Evolutionary conservation across 2,888 invertebrate genomes (phyloP).

Genomic region (Nemoura dubitans): DNA sequence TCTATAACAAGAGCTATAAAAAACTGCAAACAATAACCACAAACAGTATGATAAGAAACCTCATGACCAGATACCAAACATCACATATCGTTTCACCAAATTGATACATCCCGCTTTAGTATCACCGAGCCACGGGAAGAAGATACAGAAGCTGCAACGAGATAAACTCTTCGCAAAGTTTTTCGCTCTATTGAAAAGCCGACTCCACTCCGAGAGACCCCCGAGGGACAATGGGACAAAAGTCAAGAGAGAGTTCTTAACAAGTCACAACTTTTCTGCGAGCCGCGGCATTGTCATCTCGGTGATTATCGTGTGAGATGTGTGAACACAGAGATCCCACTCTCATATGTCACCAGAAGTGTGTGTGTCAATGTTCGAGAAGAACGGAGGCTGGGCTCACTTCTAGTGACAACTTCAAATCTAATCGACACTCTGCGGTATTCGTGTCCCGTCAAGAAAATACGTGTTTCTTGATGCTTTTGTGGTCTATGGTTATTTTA

Average conservation of each 20-base stretch:
- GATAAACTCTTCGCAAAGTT: neutral
- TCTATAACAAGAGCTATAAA: neutral
- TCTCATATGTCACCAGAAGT: neutral
- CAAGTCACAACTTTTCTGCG: neutral
- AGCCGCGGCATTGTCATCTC: neutral
- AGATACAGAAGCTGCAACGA: neutral
- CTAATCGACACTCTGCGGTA: neutral
- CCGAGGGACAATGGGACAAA: neutral
- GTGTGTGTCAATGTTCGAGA: neutral
- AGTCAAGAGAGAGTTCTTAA: constrained; percentile 7
- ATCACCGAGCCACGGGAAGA: neutral
- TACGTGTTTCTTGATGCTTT: no score
- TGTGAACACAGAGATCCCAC: neutral
- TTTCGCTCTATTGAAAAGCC: constrained; percentile 7
- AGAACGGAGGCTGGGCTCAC: neutral
- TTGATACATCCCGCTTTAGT: constrained; percentile 5
- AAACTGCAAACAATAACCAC: no score
- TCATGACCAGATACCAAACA: neutral
- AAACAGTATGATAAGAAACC: neutral
- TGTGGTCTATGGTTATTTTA: no score
- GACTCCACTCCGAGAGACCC: neutral
- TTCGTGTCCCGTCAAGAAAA: no score
- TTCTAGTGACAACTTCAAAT: neutral
- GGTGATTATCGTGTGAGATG: neutral
- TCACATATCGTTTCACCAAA: neutral